phyloP scores from a whole-genome alignment of 2,888 invertebrate species.

The Steinernema hermaphroditum region DNA sequence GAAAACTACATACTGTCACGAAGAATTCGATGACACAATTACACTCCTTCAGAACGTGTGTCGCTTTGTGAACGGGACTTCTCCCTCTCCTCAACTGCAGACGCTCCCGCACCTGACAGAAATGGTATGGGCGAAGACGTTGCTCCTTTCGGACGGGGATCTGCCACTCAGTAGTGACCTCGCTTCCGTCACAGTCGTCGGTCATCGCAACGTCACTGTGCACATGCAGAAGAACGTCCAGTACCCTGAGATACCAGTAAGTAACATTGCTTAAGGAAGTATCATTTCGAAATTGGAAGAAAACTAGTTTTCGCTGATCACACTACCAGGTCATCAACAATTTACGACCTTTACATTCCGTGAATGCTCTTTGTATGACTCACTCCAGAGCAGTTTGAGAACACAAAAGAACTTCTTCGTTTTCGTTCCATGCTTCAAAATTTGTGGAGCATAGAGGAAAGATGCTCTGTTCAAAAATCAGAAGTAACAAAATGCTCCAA shows the following conservation, averaged over 20 bases:
- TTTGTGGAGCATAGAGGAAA: too few species aligned
- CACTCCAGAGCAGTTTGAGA: too few species aligned
- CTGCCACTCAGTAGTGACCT: conserved; percentile 44
- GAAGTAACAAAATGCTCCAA: too few species aligned
- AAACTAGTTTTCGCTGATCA: too few species aligned
- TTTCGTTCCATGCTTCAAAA: too few species aligned
- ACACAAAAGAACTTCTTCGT: too few species aligned
- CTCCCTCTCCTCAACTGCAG: neutral
- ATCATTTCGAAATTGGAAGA: too few species aligned
- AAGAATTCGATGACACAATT: neutral
- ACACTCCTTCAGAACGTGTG: conserved; percentile 42
- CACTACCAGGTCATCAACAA: too few species aligned
- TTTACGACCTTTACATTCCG: too few species aligned
- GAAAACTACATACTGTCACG: conserved; percentile 30
- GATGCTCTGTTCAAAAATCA: too few species aligned
- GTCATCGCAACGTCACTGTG: conserved; percentile 38
- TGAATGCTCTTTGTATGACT: too few species aligned
- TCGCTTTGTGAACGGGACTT: conserved; percentile 44
- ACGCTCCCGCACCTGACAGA: conserved; percentile 37
- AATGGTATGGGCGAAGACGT: conserved; percentile 61
- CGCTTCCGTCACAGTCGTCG: conserved; percentile 44
- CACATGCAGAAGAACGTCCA: conserved; percentile 39
- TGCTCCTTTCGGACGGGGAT: conserved; percentile 51
- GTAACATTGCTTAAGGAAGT: neutral
- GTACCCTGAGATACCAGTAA: conserved; percentile 53